phyloP scores from a whole-genome alignment of 1,140 invertebrate species.

The Bombus huntii region DNA sequence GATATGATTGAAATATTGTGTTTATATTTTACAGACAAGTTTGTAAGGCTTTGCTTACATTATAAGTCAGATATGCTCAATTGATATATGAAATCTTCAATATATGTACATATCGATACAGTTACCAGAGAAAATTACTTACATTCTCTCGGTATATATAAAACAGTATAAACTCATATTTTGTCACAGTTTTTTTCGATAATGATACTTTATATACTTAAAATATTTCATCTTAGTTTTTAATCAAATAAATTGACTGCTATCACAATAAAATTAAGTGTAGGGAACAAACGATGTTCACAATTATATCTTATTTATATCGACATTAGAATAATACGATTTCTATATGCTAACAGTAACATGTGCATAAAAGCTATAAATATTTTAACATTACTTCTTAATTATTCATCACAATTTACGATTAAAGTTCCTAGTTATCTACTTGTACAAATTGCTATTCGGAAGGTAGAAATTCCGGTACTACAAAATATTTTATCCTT shows the following conservation, averaged over 20 bases:
- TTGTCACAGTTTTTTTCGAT: not conserved
- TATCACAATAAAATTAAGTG: constrained; percentile 57
- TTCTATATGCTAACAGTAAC: constrained; percentile 50
- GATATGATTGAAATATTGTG: constrained; percentile 14
- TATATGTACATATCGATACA: not conserved
- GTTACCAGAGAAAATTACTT: constrained; percentile 6
- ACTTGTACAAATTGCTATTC: constrained; percentile 49
- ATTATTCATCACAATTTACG: constrained; percentile 35
- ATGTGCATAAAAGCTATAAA: constrained; percentile 46
- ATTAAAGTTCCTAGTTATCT: constrained; percentile 41
- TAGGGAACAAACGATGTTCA: constrained; percentile 29
- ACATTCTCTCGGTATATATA: constrained; percentile 24
- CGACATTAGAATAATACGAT: constrained; percentile 38
- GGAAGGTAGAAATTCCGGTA: constrained; percentile 42
- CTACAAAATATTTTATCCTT: constrained; percentile 62
- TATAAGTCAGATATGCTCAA: constrained; percentile 13
- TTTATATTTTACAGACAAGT: constrained; percentile 7
- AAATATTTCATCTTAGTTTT: constrained; percentile 36
- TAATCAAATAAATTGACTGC: constrained; percentile 37
- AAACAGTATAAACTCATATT: constrained; percentile 35
- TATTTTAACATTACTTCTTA: constrained; percentile 47
- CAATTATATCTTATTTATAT: constrained; percentile 35
- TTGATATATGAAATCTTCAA: constrained; percentile 8
- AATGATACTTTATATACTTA: constrained; percentile 5
- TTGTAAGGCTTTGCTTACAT: constrained; percentile 2